These are phyloP conservation scores for Smithornis capensis DNA, from an alignment of 2,113 vertebrate species.

Conservation along the genomic window DNA sequence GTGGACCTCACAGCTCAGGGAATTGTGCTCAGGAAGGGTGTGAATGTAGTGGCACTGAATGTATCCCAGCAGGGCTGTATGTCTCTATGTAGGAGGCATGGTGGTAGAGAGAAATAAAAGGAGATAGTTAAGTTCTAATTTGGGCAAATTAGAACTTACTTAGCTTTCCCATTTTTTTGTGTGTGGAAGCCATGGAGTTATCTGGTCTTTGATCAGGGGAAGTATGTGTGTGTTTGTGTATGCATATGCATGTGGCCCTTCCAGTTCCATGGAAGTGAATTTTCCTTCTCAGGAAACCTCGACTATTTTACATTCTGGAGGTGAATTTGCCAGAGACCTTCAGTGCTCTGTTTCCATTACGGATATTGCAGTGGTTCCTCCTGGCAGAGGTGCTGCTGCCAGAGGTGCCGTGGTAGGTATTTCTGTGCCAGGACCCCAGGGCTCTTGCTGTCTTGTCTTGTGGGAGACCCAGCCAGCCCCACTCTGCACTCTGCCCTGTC, in stretches of 20 bases:
- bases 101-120: not conserved
- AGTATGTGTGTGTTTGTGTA: not conserved
- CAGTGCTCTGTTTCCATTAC: not conserved
- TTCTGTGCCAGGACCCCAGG: not conserved
- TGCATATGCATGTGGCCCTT: accelerated
- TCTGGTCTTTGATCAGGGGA: not conserved
- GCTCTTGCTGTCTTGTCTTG: not conserved
- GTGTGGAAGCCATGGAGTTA: not conserved
- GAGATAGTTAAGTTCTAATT: not conserved
- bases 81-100: not conserved
- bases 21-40: not conserved
- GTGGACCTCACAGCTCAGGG: accelerated
- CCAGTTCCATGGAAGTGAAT: not conserved
- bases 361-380: not conserved
- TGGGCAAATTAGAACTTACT: not conserved
- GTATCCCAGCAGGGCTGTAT: not conserved
- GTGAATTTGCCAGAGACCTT: not conserved
- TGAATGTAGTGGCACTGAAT: not conserved
- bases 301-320: not conserved
- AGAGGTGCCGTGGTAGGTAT: not conserved
- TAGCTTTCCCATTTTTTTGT: not conserved
- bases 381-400: not conserved
- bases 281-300: not conserved
- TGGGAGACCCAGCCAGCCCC: accelerated
- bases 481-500: not conserved